Evolutionary conservation across 1,140 invertebrate species (phyloP).

Genomic region (Aphidius ervi): DNA sequence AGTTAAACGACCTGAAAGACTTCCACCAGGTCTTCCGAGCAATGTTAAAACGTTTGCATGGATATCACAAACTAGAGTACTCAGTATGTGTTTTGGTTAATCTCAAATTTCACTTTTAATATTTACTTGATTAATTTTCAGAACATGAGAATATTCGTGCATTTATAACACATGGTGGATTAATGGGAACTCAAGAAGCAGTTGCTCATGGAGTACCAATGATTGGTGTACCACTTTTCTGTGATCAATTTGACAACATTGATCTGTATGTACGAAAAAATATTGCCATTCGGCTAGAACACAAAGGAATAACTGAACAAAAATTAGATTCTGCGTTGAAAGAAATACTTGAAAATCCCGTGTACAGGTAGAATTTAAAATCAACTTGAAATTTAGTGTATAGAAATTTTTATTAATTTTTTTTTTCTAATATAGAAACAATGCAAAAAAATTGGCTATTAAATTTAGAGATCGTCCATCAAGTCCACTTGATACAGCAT

Average conservation of each 20-base stretch:
- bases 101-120: constrained; percentile 17
- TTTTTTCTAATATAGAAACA: constrained; percentile 8
- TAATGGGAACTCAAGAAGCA: constrained; percentile 69
- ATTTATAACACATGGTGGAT: constrained; percentile 72
- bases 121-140: constrained; percentile 20
- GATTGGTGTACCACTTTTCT: constrained; percentile 66
- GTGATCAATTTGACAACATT: constrained; percentile 64
- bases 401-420: background rate
- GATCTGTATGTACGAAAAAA: constrained; percentile 31
- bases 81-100: constrained; percentile 51
- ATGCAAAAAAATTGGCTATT: constrained; percentile 14
- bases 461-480: constrained; percentile 28
- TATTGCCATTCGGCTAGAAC: constrained; percentile 36
- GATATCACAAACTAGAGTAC: constrained; percentile 61
- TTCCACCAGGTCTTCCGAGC: constrained; percentile 48
- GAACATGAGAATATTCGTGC: constrained; percentile 48
- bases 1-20: constrained; percentile 29
- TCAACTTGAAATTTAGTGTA: background rate
- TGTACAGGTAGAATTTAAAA: constrained; percentile 30
- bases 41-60: constrained; percentile 61
- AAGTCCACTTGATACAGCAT: constrained; percentile 50
- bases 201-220: constrained; percentile 70
- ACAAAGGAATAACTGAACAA: constrained; percentile 33
- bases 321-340: constrained; percentile 34
- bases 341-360: constrained; percentile 33